Percentiles rank a stretch among this genome's conserved stretches.
phyloP scores from a whole-genome alignment of 2,113 vertebrate genomes.

The Boulengeromyrus knoepffleri region DNA sequence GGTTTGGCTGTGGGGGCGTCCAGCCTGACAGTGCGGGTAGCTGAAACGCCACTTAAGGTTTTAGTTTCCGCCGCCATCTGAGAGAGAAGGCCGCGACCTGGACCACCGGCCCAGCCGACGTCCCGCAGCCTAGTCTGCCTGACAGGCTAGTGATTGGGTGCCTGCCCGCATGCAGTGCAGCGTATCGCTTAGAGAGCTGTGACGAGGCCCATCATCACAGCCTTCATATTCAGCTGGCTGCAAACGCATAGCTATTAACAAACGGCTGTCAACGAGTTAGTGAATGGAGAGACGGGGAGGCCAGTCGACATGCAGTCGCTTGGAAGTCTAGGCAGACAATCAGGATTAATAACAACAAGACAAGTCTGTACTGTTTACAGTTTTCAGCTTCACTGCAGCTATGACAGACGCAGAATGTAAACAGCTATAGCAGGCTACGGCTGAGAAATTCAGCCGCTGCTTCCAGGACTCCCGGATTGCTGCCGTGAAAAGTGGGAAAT shows the following conservation, averaged over 20 bases:
- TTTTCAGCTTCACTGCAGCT: constrained; percentile 39
- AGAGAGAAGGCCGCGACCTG: constrained; percentile 61
- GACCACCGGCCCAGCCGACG: constrained; percentile 49
- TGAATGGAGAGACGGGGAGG: constrained; percentile 40
- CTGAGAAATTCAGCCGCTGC: constrained; percentile 35
- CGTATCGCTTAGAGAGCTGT: constrained; percentile 57
- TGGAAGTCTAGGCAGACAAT: constrained; percentile 45
- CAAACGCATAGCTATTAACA: constrained; percentile 62
- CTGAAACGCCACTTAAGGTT: constrained; percentile 65
- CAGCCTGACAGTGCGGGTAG: constrained; percentile 63
- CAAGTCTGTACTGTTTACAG: constrained; percentile 33
- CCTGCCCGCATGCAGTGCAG: constrained; percentile 55
- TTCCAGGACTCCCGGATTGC: constrained; percentile 23
- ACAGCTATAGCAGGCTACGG: constrained; percentile 39
- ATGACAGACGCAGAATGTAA: constrained; percentile 44
- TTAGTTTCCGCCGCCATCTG: constrained; percentile 54
- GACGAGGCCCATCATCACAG: constrained; percentile 69
- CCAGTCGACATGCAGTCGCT: constrained; percentile 32
- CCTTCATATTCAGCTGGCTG: constrained; percentile 57
- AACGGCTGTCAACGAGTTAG: constrained; percentile 62
- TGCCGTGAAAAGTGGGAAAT: constrained; percentile 24
- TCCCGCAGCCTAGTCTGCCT: constrained; percentile 66
- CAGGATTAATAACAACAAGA: constrained; percentile 45
- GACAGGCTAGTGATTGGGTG: constrained; percentile 65
- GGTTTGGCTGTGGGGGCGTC: constrained; percentile 56